Base-by-base conservation (phyloP, 2,113 vertebrate species). In the Baryphthengus martii region DNA sequence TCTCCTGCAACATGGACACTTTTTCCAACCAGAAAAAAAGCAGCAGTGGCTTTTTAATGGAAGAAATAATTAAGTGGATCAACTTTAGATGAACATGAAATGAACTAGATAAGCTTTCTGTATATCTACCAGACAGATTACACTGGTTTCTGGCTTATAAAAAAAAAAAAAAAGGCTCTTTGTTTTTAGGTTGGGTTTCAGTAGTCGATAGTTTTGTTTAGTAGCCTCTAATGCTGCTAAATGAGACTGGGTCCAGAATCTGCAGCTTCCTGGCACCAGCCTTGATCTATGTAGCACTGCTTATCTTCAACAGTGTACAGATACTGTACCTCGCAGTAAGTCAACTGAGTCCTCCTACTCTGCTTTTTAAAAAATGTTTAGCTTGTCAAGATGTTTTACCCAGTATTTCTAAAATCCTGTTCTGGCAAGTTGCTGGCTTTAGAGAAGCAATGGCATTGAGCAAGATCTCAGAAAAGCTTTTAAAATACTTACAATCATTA, bases 371-470 rank as follows among this genome's bases (percentile, higher is more conserved):
- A 96, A 93, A 93, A 56, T 58, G 58, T 76, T 93, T 76, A 50
- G 78, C 75, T 91, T 94, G 74, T 88, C 93, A 93, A 83, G 85
- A 82, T 70, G 42, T 85, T 95, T 95, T 58, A 94, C 89, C 62
- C 65, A 65, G 37, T 85, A 56, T 88, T 91, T 75, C 33, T 94
- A 72, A 88, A 93, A 89, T 82, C 62, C 53, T 87, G 6, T 55
- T 76, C 42, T 77, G 71, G 85, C 81, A 94, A 76, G 35, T 77
- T 31, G 31, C 49, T 59, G 16, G 37, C 42, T 73, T 87, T 95
- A 35, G 29, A 66, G 85, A 45, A 96, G 55, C 3, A 1, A 72
- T 45, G 49, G 58, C 77, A 29, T 37, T 39, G 37, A 89, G 40
- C 17, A 53, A 85, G 42, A 62, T 58, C 66, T 85, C 88, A 76